Evolutionary conservation across 1,140 invertebrate genomes (phyloP), one percentile per base, ranked within the genome.

Genomic region (Drosophila baimaii): DNA sequence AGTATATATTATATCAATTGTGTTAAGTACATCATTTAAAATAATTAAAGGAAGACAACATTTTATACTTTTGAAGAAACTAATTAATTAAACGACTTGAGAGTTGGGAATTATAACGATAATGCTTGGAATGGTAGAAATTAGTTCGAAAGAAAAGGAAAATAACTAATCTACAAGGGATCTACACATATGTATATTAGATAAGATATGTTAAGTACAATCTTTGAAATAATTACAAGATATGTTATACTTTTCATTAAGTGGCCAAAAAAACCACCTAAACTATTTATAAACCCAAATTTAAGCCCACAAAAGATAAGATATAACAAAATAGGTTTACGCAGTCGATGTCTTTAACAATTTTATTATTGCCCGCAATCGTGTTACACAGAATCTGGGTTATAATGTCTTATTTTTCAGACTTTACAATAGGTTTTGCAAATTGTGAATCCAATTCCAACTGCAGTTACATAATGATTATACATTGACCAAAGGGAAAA

Each of bases 291-390:
- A 31, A 52, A 19, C 13, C 17, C 9, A 15, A 12, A 19, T 43
- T 41, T 27, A 57, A 43, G 13, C 7, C n/a, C 6, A 15, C 5
- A 27, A 27, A 2, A 57, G 37, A 57, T 44, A 57, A 57, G 55
- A 43, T 62, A 35, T n/a, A 8, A 52, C 6, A 29, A 37, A 43
- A 19, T 7, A 5, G 3, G 5, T 59, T 39, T 8, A 41, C 35
- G 54, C 35, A 64, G 37, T 54, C 29, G 44, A 35, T 71, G 21
- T 70, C 29, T 43, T 49, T 19, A 66, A 52, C 46, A 81, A 81
- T 72, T 81, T 74, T 74, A 81, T 74, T 74, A 74, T 81, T 78
- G 39, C 63, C 39, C 43, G 57, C 52, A 51, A 37, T 10, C 23
- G 29, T 15, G 17, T 25, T 37, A n/a, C 25, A 31, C 52, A 70